Evolutionary conservation across 2,888 invertebrate species (phyloP).

Genomic region (Xestia c-nigrum): DNA sequence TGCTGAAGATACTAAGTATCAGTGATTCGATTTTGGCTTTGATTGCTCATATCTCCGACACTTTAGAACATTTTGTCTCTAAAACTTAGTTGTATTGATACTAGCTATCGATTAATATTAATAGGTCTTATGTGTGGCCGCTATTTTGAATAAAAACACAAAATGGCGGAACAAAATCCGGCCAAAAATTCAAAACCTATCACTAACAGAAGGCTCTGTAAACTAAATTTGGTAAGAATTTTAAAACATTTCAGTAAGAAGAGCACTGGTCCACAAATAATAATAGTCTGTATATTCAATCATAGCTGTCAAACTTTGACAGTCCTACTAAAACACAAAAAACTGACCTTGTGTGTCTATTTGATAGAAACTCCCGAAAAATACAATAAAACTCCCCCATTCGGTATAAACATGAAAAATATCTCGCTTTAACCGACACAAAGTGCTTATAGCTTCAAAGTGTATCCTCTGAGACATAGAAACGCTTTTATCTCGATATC

Average conservation of each 20-base stretch:
- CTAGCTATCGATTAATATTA: no score
- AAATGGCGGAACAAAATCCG: no score
- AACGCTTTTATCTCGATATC: conserved; percentile 75
- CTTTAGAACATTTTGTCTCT: no score
- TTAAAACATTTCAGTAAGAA: no score
- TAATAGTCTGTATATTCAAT: background rate
- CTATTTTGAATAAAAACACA: no score
- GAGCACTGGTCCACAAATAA: background rate
- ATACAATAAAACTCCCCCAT: background rate
- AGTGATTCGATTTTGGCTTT: no score
- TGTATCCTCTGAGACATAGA: conserved; percentile 67
- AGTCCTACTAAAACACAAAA: background rate
- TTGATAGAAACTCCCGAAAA: background rate
- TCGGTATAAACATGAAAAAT: conserved; percentile 24
- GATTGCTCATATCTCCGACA: no score
- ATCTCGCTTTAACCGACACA: conserved; percentile 32
- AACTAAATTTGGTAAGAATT: no score
- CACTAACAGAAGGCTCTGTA: background rate
- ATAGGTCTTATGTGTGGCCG: no score
- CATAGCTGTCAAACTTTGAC: background rate
- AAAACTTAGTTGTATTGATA: no score
- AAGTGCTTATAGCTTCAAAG: conserved; percentile 62
- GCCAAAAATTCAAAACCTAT: no score
- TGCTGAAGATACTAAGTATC: no score
- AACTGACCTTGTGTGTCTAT: background rate